These are phyloP conservation scores for Lepilemur septentrionalis DNA, from an alignment of 2,797 vertebrate species.

Conservation along the genomic window DNA sequence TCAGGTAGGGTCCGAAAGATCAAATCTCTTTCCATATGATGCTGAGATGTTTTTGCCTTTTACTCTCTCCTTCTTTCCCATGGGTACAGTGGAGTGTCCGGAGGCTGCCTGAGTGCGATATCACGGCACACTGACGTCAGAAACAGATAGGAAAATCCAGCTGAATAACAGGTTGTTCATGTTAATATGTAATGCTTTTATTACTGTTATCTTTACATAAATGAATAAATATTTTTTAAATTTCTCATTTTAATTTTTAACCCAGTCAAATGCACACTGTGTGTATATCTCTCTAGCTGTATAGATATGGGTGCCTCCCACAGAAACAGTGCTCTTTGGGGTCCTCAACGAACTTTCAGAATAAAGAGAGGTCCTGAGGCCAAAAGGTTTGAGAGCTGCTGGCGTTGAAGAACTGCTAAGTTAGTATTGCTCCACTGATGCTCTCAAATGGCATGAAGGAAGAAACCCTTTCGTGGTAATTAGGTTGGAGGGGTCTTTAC, in stretches of 20 bases:
- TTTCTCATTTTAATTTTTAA: slow-evolving; percentile 28
- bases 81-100: not conserved
- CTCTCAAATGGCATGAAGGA: not conserved
- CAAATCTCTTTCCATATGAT: not conserved
- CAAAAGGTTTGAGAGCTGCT: not conserved
- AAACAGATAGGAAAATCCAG: not conserved
- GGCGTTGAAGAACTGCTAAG: not conserved
- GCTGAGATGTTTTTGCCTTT: not conserved
- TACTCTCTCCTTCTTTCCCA: not conserved
- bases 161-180: not conserved
- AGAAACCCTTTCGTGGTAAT: not conserved
- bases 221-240: not conserved
- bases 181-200: not conserved
- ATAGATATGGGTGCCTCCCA: not conserved
- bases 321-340: not conserved
- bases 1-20: not conserved
- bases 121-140: not conserved
- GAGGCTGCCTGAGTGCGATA: not conserved
- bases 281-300: not conserved
- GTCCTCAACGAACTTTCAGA: not conserved
- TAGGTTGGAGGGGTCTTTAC: not conserved
- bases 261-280: not conserved
- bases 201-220: slow-evolving; percentile 2
- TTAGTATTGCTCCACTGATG: not conserved
- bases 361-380: not conserved